Percentiles rank a stretch among this genome's conserved stretches.
These are phyloP conservation scores for Homarus americanus DNA, from an alignment of 1,140 invertebrate species.

Conservation along the genomic window DNA sequence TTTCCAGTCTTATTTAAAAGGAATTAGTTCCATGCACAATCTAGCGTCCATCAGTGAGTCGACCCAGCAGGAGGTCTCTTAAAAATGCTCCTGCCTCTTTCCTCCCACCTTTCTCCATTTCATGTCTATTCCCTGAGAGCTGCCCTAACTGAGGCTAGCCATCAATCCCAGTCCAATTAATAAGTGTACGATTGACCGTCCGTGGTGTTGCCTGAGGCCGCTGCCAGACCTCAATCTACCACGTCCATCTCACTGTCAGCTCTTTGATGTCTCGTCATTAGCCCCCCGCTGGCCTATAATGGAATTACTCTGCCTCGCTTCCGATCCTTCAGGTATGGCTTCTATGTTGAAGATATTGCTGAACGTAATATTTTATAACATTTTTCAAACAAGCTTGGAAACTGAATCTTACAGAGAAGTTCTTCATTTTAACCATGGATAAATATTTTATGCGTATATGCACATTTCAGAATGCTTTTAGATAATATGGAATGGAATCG, in stretches of 20 bases:
- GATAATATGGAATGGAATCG: not conserved
- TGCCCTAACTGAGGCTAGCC: not conserved
- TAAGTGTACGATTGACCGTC: not conserved
- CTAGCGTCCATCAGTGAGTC: not conserved
- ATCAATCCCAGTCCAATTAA: not conserved
- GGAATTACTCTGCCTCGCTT: not conserved
- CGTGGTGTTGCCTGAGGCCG: not conserved
- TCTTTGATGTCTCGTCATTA: not conserved
- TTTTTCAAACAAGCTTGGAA: not conserved
- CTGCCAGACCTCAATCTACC: not conserved
- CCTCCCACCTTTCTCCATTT: too few relatives aligned
- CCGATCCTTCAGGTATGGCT: not conserved
- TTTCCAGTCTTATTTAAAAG: too few relatives aligned
- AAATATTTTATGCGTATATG: not conserved
- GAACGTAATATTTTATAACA: not conserved
- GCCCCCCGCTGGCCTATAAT: slow-evolving; percentile 2
- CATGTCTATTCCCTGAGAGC: not conserved
- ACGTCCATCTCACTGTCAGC: not conserved
- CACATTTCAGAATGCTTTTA: not conserved
- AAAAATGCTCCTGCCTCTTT: not conserved
- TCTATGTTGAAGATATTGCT: not conserved
- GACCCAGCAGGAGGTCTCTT: not conserved
- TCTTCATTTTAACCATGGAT: not conserved
- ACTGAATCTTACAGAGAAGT: not conserved
- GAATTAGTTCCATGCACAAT: too few relatives aligned